A percentile compares a stretch with the other conserved stretches of the same genome.
Conservation (phyloP, 2,888 invertebrate genomes). For the Thereva unica region DNA sequence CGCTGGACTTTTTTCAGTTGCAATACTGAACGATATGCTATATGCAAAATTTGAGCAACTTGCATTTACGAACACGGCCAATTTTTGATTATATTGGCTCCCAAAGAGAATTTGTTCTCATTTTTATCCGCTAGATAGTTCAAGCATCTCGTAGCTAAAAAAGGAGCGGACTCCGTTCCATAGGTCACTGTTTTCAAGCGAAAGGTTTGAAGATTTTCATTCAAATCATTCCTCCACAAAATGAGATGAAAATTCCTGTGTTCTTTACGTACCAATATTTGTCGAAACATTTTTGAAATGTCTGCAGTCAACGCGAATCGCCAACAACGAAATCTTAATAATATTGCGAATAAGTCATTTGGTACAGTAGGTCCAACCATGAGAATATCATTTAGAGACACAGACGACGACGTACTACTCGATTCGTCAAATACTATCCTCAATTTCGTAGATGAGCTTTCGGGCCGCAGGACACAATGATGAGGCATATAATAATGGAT, state of each 20-base stretch:
- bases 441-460: slow-evolving; percentile 32
- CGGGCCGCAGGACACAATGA: not conserved
- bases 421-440: slow-evolving; percentile 40
- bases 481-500: not conserved
- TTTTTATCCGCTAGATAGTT: not conserved
- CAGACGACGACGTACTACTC: slow-evolving; percentile 34
- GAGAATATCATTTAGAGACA: too few relatives aligned
- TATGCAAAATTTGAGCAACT: too few relatives aligned
- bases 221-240: too few relatives aligned
- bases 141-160: not conserved
- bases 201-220: not conserved
- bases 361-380: slow-evolving; percentile 37
- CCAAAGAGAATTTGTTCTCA: not conserved
- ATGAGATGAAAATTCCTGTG: too few relatives aligned
- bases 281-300: slow-evolving; percentile 39
- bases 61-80: too few relatives aligned
- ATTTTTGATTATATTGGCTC: not conserved
- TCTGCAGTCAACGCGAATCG: slow-evolving; percentile 44
- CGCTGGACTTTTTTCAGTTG: too few relatives aligned
- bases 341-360: slow-evolving; percentile 19
- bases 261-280: too few relatives aligned
- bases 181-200: not conserved
- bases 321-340: slow-evolving; percentile 34
- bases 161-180: not conserved
- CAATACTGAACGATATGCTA: too few relatives aligned